A percentile compares a stretch with the other conserved stretches of the same genome.
These are phyloP conservation scores for Corythornis leucogaster DNA, from an alignment of 2,797 vertebrate species.

Conservation along the genomic window DNA sequence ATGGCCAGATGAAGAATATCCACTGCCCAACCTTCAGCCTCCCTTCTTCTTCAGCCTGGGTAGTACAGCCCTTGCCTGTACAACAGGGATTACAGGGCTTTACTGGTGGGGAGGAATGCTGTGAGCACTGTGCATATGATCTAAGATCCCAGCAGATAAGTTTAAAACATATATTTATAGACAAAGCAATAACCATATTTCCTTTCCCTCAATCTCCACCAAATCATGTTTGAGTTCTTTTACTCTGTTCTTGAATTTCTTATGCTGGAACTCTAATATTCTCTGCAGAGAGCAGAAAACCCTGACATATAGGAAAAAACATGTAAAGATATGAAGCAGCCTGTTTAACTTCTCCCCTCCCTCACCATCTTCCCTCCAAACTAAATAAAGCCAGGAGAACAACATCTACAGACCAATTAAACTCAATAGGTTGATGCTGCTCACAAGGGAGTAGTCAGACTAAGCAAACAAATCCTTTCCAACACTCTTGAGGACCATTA, in stretches of 20 bases:
- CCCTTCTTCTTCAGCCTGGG: background rate
- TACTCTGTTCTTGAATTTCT: background rate
- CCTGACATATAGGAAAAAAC: background rate
- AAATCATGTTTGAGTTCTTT: background rate
- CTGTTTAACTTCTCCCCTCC: background rate
- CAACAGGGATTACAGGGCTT: background rate
- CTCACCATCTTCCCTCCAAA: background rate
- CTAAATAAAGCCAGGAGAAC: background rate
- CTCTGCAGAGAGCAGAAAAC: background rate
- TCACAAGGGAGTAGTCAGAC: background rate
- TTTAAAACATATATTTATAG: background rate
- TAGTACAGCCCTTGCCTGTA: background rate
- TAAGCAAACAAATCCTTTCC: slow-evolving; percentile 17
- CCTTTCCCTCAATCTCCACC: background rate
- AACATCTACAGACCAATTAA: slow-evolving; percentile 22
- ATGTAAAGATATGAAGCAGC: background rate
- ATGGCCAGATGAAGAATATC: background rate
- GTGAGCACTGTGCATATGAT: background rate
- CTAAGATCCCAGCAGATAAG: background rate
- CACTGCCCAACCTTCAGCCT: background rate
- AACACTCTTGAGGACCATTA: background rate
- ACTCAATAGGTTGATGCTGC: background rate
- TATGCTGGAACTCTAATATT: background rate
- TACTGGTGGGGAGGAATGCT: background rate
- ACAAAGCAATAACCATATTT: background rate